Evolutionary conservation across 2,888 invertebrate genomes (phyloP).

Genomic region (Dryocosmus kuriphilus): DNA sequence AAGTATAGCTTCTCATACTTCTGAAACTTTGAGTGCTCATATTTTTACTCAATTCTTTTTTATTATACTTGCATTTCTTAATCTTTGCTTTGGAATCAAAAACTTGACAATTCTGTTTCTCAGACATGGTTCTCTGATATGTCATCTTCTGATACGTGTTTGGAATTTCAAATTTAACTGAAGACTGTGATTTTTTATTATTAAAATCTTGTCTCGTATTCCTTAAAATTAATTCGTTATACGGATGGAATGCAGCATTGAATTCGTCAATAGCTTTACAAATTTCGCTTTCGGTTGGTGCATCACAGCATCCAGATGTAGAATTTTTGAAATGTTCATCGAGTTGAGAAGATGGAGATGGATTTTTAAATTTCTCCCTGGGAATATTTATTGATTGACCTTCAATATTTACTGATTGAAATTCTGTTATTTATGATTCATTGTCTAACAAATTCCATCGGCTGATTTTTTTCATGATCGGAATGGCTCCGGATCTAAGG

Average conservation of each 20-base stretch:
- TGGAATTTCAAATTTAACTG: neutral
- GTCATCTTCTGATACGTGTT: neutral
- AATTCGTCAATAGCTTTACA: neutral
- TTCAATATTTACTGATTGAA: neutral
- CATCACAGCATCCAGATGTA: neutral
- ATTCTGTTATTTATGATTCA: neutral
- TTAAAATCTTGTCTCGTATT: constrained; percentile 3
- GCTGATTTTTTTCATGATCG: neutral
- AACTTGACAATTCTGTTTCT: neutral
- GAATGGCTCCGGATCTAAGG: neutral
- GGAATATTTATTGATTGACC: neutral
- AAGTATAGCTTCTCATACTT: neutral
- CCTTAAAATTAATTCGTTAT: neutral
- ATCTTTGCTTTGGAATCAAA: neutral
- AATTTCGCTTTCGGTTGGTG: neutral
- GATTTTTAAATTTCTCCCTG: neutral
- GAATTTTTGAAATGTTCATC: neutral
- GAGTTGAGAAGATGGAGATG: neutral
- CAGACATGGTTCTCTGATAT: constrained; percentile 4
- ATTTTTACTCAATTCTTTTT: constrained; percentile 12
- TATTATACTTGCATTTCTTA: constrained; percentile 10
- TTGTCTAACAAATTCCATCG: neutral
- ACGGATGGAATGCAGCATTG: neutral
- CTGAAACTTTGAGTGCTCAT: neutral
- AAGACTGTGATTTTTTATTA: neutral